Base-by-base conservation (phyloP, 2,888 invertebrate species). In the Melitaea athalia region DNA sequence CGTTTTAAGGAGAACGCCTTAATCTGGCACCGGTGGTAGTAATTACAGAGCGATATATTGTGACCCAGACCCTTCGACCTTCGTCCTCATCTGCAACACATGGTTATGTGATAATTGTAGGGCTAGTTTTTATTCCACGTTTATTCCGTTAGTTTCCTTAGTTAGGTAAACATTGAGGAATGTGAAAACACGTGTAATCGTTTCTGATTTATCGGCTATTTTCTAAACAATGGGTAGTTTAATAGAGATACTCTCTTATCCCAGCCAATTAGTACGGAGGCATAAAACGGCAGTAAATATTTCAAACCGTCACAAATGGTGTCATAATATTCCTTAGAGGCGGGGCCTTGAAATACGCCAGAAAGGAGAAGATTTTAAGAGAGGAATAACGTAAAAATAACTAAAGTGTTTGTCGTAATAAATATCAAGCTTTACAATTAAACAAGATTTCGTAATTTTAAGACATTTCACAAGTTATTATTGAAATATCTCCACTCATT, bases 51-150 rank as follows among this genome's bases (percentile, higher is more conserved):
- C 57, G 57, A 89, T 87, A 88, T 88, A 88, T 87, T 83, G 85
- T 80, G 83, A 83, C 80, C 82, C 81, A 80, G 77, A 65, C 67
- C 72, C 72, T 66, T 69, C 71, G 72, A 76, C 78, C 77, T 76
- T 71, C 72, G 81, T 83, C 83, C 86, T 88, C 88, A 85, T 89
- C 91, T 85, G 89, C 86, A 86, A 89, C 91, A 91, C 90, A 91
- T 91, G 91, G 84, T 84, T 78, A 85, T 80, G 81, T 83, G 86
- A 87, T 91, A 91, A 91, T 91, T 89, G 88, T 85, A 79, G 81
- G 83, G 85, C 82, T 79, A 79, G 81, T 85, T 85, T 78, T 42
- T 38, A 33, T 33, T 55, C 14, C 72, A 14, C 76, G 79, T 5
- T 50, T 17, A 50, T 15, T 17, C 15, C 8, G 31, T 24, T 24